Base-by-base conservation (phyloP, 2,113 vertebrate species). In the Telmatochromis brichardi region DNA sequence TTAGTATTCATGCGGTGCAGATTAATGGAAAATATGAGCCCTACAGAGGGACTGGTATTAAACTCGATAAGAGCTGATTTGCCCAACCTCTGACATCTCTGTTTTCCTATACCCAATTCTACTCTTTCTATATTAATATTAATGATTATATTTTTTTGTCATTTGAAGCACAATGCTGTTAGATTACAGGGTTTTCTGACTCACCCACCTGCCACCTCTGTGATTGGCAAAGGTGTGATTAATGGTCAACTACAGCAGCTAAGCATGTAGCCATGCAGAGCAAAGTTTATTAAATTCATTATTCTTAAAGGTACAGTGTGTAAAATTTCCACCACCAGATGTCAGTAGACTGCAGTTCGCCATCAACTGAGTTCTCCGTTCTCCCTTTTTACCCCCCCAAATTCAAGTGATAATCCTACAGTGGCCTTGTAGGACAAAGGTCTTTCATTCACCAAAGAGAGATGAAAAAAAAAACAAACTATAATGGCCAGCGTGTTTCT, bases 1-100 rank as follows among this genome's bases (percentile, higher is more conserved):
- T 97, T 96, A 96, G 96, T 96, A 97, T 97, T 96, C 96, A 96
- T 96, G 92, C 65, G 81, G 90, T 55, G 92, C 90, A 92, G 92
- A 95, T 95, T 95, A 96, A 96, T 95, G 93, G 94, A 93, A 95
- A 96, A 95, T 95, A 94, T 92, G 94, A 96, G 95, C 84, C 84
- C 87, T 92, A 91, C 89, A 88, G 90, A 93, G 92, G 89, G 92
- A 88, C 92, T 92, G 87, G 92, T 94, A 96, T 96, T 96, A 96
- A 94, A 96, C 95, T 96, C 78, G 86, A 93, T 95, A 94, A 95
- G 94, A 87, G 87, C 92, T 92, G 92, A 95, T 96, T 95, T 96
- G 89, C 90, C 92, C 91, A 93, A 92, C 92, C 94, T 91, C 88
- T 83, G 89, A 95, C 93, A 90, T 91, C 87, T 83, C 83, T 90